Base-by-base conservation (phyloP, 2,113 vertebrate species). In the Trochalopteron elliotii region DNA sequence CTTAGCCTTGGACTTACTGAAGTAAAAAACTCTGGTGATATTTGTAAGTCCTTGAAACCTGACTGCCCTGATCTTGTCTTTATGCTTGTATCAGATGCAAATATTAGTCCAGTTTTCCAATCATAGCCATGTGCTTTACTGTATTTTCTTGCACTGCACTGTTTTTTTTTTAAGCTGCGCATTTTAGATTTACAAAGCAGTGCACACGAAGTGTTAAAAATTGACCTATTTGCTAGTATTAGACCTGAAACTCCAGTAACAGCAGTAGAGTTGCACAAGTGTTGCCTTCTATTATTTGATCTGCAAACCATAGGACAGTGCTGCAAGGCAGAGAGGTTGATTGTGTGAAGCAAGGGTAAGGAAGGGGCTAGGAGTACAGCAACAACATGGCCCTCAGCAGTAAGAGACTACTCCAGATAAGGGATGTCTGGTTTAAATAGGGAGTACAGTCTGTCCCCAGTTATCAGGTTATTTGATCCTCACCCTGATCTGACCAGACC, bases 391-490 rank as follows among this genome's bases (percentile, higher is more conserved):
- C 83, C 75, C 50, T 70, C 65, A 91, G 80, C 76, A 68, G 9
- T 45, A 87, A 72, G 9, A 75, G 83, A 63, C 61, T 78, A 15
- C 78, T 81, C 42, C 57, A 68, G 49, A 89, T 21, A 71, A 53
- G 44, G 1, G 9, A 56, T 72, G 57, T 91, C 79, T 94, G 77
- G 57, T 91, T 95, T 93, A 77, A 27, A 31, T 2, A 65, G n/a
- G 39, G 59, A 91, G 69, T 59, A 92, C 40, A 89, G 82, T 83
- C 52, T 87, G 82, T 87, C 95, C 63, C 60, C 7, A 91, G 64
- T 94, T 96, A 93, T 35, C 70, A 87, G 57, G 67, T 95, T 83
- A 96, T 82, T 78, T 94, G 64, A 96, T 97, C 44, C 52, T 88
- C 59, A 76, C 27, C n/a, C 59, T 93, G 57, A 96, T 91, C 83